Evolutionary conservation across 2,888 invertebrate genomes (phyloP).

Genomic region (Sphaeridia pumilis): DNA sequence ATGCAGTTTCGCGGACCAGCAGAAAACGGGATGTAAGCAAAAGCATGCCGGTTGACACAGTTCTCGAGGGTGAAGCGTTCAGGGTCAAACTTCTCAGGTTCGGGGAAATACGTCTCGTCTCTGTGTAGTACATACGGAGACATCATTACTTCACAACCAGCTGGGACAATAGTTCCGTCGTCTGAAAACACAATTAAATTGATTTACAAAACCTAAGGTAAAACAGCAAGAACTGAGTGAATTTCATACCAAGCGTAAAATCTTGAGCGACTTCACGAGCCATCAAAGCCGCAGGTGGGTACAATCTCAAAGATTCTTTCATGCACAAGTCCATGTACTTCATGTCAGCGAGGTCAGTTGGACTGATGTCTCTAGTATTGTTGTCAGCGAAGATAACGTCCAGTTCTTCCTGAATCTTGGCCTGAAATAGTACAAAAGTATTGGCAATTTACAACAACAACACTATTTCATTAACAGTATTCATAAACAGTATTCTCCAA

Average conservation of each 20-base stretch:
- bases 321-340: slow-evolving; percentile 40
- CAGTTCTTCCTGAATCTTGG: neutral
- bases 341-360: slow-evolving; percentile 41
- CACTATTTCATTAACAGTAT: neutral
- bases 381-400: slow-evolving; percentile 41
- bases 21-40: neutral
- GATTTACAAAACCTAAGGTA: too few species aligned
- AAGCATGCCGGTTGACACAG: neutral
- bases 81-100: neutral
- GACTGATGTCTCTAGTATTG: slow-evolving; percentile 40
- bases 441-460: neutral
- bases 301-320: slow-evolving; percentile 40
- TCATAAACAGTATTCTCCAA: neutral
- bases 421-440: neutral
- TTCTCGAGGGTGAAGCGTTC: neutral
- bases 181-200: neutral
- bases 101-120: neutral
- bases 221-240: too few species aligned
- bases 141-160: neutral
- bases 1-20: neutral
- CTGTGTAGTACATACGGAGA: neutral
- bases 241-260: neutral
- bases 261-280: slow-evolving; percentile 38
- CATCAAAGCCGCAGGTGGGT: slow-evolving; percentile 40
- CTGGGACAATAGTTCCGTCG: neutral